Conservation (phyloP, 2,797 vertebrate genomes). For the Denticeps clupeoides region DNA sequence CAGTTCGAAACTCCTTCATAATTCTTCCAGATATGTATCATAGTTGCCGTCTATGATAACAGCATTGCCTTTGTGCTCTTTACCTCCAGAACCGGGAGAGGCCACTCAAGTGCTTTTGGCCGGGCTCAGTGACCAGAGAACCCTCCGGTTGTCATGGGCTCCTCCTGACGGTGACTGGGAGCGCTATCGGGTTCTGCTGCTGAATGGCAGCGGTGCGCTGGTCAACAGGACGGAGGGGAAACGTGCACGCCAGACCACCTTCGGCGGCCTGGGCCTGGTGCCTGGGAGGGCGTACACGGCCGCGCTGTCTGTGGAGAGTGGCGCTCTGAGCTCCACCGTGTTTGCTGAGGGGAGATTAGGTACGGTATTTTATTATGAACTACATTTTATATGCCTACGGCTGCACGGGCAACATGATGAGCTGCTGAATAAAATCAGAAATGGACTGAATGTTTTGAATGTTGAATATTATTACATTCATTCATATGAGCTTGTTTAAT, state of each 20-base stretch:
- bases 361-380: conserved; percentile 8
- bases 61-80: background rate
- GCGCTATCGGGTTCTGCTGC: conserved; percentile 64
- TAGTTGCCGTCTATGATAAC: background rate
- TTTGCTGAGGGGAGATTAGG: conserved; percentile 40
- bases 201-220: conserved; percentile 51
- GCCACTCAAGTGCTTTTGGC: conserved; percentile 51
- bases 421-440: no score
- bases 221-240: conserved; percentile 57
- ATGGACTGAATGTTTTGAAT: no score
- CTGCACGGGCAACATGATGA: no score
- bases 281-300: conserved; percentile 69
- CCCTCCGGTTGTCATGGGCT: conserved; percentile 68
- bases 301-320: conserved; percentile 56
- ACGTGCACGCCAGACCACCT: conserved; percentile 32
- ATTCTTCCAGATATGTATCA: background rate
- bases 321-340: conserved; percentile 29
- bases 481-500: no score
- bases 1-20: background rate
- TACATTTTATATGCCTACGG: background rate
- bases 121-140: conserved; percentile 32
- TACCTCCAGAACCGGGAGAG: conserved; percentile 62
- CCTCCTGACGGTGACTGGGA: conserved; percentile 82
- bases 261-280: conserved; percentile 50
- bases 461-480: no score